Percentiles rank a stretch among this genome's conserved stretches.
phyloP scores from a whole-genome alignment of 2,888 invertebrate genomes.

The Archaeoteleia sp. region DNA sequence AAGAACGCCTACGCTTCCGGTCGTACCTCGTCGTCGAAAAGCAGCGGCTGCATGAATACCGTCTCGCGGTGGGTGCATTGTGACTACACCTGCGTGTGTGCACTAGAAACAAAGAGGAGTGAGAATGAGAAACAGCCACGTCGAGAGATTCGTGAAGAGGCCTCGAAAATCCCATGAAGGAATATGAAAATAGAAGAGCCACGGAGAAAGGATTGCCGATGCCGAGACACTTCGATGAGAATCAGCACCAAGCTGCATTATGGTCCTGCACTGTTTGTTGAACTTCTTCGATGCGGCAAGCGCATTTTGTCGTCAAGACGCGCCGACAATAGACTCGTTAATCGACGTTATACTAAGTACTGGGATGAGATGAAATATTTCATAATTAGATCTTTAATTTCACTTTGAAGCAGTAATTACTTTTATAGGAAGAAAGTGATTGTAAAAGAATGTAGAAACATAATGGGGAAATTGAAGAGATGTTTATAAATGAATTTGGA shows the following conservation, averaged over 20 bases:
- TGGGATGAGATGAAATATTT: constrained; percentile 3
- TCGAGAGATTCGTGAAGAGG: constrained; percentile 15
- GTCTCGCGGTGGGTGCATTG: constrained; percentile 62
- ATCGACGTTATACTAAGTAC: constrained; percentile 5
- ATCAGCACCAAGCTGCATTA: constrained; percentile 15
- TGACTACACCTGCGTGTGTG: constrained; percentile 61
- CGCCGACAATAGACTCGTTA: constrained; percentile 23
- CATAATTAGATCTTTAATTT: constrained; percentile 11
- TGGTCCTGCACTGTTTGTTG: constrained; percentile 12
- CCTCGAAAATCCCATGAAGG: constrained; percentile 25
- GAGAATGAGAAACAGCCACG: constrained; percentile 49
- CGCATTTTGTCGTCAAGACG: constrained; percentile 13
- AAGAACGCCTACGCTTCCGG: constrained; percentile 58
- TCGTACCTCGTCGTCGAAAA: constrained; percentile 42
- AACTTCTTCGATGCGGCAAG: constrained; percentile 22
- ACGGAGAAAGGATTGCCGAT: constrained; percentile 23
- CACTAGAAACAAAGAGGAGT: constrained; percentile 31
- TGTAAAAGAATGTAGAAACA: no score
- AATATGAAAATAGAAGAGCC: constrained; percentile 23
- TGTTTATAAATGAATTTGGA: no score
- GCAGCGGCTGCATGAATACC: constrained; percentile 57
- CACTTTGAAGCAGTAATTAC: not conserved
- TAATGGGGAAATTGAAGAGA: no score
- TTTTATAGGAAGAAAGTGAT: no score
- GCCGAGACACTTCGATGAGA: constrained; percentile 32